Evolutionary conservation across 2,113 vertebrate genomes (phyloP), one percentile per base, ranked within the genome.

Genomic region (Otis tarda): DNA sequence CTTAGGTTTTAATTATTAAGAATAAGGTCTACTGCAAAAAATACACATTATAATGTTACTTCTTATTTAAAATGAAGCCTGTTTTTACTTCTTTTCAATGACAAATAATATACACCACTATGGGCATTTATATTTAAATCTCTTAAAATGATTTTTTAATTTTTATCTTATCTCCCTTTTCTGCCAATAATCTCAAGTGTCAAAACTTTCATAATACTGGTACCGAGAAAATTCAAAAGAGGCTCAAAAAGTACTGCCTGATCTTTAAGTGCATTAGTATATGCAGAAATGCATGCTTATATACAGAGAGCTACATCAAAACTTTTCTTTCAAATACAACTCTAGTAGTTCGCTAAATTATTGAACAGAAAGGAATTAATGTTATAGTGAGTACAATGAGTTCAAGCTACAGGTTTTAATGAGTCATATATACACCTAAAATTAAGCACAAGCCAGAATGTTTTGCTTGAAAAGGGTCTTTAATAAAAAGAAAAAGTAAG

Each of bases 1-100:
- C 53, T 83, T 76, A 85, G 16, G 16, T 94, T 96, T 43, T 22
- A 79, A 28, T 82, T 67, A 59, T 74, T 97, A 94, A 87, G 57
- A 87, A 73, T 59, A 79, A 67, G 10, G 15, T 80, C 33, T 52
- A 31, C 74, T 94, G 56, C 68, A 93, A 94, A 88, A 60, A 91
- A 41, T 85, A 87, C 59, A 80, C 71, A 71, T 83, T 55, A 12
- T 23, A 65, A 88, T 65, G 88, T 84, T 80, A 83, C 55, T 96
- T 71, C 41, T 83, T 65, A 61, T 69, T 69, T 14, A 75, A 89
- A 95, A 83, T 64, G 5, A 92, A 95, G 88, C 12, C 49, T 89
- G 25, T 21, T 92, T 95, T 86, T 89, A 90, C 84, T 85, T 47
- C 16, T 76, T 94, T 83, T 67, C 19, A 50, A 16, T 41, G 33